Evolutionary conservation across 23 tunicate genomes (phyloP).

Genomic region (Clavelina lepadiformis): DNA sequence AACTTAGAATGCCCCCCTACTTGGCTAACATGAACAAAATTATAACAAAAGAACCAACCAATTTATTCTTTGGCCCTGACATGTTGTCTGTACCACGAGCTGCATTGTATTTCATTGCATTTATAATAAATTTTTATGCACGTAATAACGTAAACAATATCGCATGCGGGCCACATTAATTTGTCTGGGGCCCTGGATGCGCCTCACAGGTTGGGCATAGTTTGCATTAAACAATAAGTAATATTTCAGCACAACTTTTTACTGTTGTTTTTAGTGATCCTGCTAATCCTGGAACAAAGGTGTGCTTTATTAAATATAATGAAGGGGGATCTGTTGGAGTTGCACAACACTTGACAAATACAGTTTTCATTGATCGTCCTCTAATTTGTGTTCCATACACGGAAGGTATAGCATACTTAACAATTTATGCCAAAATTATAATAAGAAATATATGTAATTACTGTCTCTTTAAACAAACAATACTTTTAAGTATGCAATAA

Average conservation of each 20-base stretch:
- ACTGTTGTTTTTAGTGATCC: constrained; percentile 29
- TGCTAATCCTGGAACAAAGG: constrained; percentile 43
- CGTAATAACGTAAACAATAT: no score
- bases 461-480: background rate
- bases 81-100: no score
- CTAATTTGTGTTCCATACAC: constrained; percentile 77
- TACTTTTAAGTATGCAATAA: background rate
- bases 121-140: no score
- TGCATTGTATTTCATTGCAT: no score
- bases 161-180: no score
- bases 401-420: constrained; percentile 44
- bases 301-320: constrained; percentile 52
- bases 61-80: no score
- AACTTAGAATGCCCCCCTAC: no score
- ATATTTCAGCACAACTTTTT: background rate
- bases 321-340: constrained; percentile 46
- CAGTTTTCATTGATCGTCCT: constrained; percentile 93
- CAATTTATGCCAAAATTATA: background rate
- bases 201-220: no score
- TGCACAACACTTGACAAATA: constrained; percentile 76
- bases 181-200: no score
- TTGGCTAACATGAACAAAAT: no score
- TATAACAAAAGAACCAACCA: no score
- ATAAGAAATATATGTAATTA: background rate
- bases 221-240: no score